Evolutionary conservation across 2,113 vertebrate genomes (phyloP).

Genomic region (Chlamydotis undulata): DNA sequence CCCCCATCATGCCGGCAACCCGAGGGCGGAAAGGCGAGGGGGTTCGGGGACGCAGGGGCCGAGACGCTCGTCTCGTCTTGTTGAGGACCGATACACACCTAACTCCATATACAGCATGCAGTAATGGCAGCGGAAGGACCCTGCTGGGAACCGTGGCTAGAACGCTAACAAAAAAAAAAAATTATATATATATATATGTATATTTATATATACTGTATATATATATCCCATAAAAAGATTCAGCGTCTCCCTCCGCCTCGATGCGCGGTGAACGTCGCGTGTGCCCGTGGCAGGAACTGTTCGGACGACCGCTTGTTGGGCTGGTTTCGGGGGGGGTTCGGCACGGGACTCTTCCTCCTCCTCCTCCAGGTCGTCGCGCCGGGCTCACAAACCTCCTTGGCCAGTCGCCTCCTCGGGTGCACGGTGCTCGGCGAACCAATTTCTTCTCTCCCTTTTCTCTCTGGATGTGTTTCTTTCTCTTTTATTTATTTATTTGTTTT

Average conservation of each 20-base stretch:
- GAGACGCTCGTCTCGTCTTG: constrained; percentile 66
- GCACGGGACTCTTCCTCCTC: not conserved
- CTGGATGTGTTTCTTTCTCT: not conserved
- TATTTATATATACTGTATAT: constrained; percentile 72
- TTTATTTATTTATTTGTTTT: not conserved
- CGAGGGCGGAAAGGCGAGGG: constrained; percentile 1
- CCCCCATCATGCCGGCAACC: constrained; percentile 36
- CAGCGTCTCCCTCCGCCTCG: constrained; percentile 58
- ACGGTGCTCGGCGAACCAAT: not conserved
- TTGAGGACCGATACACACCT: constrained; percentile 75
- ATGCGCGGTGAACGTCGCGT: constrained; percentile 15
- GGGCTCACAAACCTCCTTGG: not conserved
- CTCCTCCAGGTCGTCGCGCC: not conserved
- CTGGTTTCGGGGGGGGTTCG: not conserved
- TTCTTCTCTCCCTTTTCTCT: constrained; percentile 9
- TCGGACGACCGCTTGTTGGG: constrained; percentile 41
- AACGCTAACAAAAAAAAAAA: constrained; percentile 70
- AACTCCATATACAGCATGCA: constrained; percentile 82
- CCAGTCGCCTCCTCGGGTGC: not conserved
- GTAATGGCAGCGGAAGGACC: constrained; percentile 76
- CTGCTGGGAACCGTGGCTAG: constrained; percentile 73
- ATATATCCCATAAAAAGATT: constrained; percentile 76
- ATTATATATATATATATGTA: constrained; percentile 61
- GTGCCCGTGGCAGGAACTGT: constrained; percentile 16
- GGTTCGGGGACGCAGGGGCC: constrained; percentile 59